A percentile compares a stretch with the other conserved stretches of the same genome.
These are phyloP conservation scores for Nephrocerus scutellatus DNA, from an alignment of 2,888 invertebrate genomes.

Conservation along the genomic window DNA sequence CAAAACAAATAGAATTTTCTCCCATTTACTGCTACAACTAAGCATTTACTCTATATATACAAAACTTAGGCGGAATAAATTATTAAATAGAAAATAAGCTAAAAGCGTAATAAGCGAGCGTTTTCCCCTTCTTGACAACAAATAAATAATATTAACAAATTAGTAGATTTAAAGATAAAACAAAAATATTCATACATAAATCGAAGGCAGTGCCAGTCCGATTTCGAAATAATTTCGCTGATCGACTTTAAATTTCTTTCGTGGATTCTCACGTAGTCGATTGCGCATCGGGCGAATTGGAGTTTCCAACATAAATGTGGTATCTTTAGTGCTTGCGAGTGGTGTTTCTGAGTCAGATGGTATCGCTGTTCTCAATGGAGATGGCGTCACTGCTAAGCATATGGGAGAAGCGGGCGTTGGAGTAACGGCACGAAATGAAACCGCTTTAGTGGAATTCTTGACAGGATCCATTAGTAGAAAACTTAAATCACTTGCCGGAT, in stretches of 20 bases:
- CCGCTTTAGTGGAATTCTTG: constrained; percentile 5
- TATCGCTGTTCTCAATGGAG: constrained; percentile 1
- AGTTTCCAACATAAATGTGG: constrained; percentile 35
- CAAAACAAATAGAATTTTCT: too few relatives aligned
- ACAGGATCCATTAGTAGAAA: constrained; percentile 27
- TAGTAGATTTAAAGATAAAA: constrained; percentile 3
- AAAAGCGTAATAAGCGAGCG: constrained; percentile 41
- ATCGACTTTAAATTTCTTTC: constrained; percentile 34
- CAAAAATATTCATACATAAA: constrained; percentile 33
- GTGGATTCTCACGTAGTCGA: constrained; percentile 1
- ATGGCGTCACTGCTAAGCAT: constrained; percentile 10
- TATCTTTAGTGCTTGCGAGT: constrained; percentile 16
- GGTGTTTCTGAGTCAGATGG: constrained; percentile 31
- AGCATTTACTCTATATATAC: too few relatives aligned
- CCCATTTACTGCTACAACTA: too few relatives aligned
- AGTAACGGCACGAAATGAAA: not conserved
- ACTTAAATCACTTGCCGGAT: constrained; percentile 45
- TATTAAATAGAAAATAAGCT: constrained; percentile 24
- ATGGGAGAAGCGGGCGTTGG: not conserved
- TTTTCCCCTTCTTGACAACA: constrained; percentile 44
- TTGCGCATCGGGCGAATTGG: constrained; percentile 26
- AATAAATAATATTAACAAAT: constrained; percentile 14
- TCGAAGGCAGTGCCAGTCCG: constrained; percentile 42
- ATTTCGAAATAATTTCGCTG: constrained; percentile 41
- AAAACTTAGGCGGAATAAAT: constrained; percentile 11